Evolutionary conservation across 2,888 invertebrate species (phyloP).

Genomic region (Spodoptera picta): DNA sequence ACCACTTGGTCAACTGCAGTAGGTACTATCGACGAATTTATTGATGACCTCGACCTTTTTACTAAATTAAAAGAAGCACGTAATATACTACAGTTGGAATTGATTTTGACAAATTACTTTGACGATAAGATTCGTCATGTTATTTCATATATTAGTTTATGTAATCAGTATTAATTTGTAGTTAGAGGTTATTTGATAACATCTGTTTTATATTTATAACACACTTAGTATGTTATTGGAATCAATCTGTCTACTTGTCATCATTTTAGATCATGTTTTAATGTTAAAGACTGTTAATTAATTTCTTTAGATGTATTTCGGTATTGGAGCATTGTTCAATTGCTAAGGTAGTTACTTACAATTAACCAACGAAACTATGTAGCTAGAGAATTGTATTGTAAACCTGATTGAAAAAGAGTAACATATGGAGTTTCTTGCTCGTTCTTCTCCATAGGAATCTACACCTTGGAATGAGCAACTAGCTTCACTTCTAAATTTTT

Average conservation of each 20-base stretch:
- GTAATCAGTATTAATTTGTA: constrained; percentile 48
- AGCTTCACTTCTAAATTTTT: no score
- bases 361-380: no score
- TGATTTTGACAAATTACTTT: constrained; percentile 36
- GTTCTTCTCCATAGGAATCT: no score
- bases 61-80: constrained; percentile 20
- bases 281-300: no score
- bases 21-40: constrained; percentile 20
- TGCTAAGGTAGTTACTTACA: no score
- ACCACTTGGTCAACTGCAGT: constrained; percentile 8
- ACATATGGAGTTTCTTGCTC: no score
- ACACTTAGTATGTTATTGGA: constrained; percentile 17
- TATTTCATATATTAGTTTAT: constrained; percentile 34
- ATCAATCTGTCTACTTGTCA: constrained; percentile 13
- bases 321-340: no score
- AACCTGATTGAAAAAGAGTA: no score
- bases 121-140: constrained; percentile 31
- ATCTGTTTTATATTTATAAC: constrained; percentile 37
- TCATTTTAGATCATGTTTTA: not conserved
- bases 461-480: no score
- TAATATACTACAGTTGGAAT: constrained; percentile 16
- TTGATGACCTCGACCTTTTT: constrained; percentile 43
- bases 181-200: constrained; percentile 25
- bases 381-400: no score
- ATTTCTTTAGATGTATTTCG: no score